Percentiles rank a stretch among this genome's conserved stretches.
These are phyloP conservation scores for Tortrix viridana DNA, from an alignment of 2,888 invertebrate species.

Conservation along the genomic window DNA sequence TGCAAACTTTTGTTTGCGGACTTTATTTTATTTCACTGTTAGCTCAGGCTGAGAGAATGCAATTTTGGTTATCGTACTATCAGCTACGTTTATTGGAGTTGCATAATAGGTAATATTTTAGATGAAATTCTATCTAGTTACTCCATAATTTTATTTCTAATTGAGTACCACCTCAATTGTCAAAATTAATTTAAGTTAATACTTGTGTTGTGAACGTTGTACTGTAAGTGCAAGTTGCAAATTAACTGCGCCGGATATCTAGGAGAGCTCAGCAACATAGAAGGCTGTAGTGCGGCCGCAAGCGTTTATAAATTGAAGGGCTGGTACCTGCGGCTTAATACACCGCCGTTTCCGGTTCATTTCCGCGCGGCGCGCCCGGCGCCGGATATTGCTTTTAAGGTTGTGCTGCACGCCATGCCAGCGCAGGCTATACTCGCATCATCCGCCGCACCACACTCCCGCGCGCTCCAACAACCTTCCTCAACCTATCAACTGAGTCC, in stretches of 20 bases:
- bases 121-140: not conserved
- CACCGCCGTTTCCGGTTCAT: slow-evolving; percentile 85
- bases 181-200: no score
- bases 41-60: slow-evolving; percentile 79
- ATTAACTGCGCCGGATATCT: slow-evolving; percentile 74
- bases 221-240: slow-evolving; percentile 65
- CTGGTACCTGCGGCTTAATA: slow-evolving; percentile 84
- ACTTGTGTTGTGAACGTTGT: not conserved
- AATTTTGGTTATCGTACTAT: slow-evolving; percentile 77
- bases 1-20: slow-evolving; percentile 84
- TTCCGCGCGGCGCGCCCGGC: slow-evolving; percentile 82
- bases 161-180: no score
- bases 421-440: slow-evolving; percentile 45
- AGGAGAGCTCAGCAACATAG: slow-evolving; percentile 56
- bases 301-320: slow-evolving; percentile 84
- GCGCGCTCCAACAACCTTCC: slow-evolving; percentile 34
- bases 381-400: slow-evolving; percentile 85
- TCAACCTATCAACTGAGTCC: no score
- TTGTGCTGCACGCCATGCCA: slow-evolving; percentile 73
- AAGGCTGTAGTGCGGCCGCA: slow-evolving; percentile 69
- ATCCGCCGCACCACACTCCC: slow-evolving; percentile 47
- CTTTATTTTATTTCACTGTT: slow-evolving; percentile 83
- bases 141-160: not conserved
- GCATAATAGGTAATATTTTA: not conserved
- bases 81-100: slow-evolving; percentile 50